Base-by-base conservation (phyloP, 2,113 vertebrate genomes). In the Silurus meridionalis region DNA sequence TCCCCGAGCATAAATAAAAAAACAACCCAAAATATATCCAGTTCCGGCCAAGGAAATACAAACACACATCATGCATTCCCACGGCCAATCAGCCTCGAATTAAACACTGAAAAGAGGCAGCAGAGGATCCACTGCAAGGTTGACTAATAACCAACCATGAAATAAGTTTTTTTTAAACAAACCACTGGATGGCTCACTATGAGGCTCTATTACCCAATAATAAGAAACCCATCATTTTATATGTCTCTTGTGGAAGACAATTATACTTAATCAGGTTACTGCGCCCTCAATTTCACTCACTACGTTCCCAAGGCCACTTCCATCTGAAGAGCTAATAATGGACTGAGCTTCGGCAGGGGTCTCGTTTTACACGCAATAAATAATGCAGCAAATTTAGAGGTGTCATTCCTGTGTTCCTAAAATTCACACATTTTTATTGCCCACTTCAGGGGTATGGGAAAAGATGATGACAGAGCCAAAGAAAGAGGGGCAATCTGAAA, bases 221-320 rank as follows among this genome's bases (percentile, higher is more conserved):
- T 82, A 88, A 86, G 86, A 80, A 90, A 57, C 67, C 80, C 83
- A 86, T 89, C 71, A 83, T 83, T 88, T 87, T 82, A 86, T 74
- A n/a, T 46, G 89, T 81, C n/a, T 92, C 91, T 92, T 71, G 25
- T 88, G 88, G 92, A 92, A 92, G 87, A 91, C 89, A 88, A 92
- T 93, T 91, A 77, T 88, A 88, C 66, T 88, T 90, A 83, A 92
- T 91, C 89, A 90, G 88, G 89, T 88, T 90, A 83, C 25, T 88
- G 58, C 10, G 64, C 87, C 83, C 87, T 83, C 84, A 88, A 90
- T 81, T 86, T 90, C 55, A 23, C 46, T 78, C 86, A 55, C 86
- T 14, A 46, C 8, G 55, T 83, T 89, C 86, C 87, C 81, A 81
- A 64, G 87, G 85, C 58, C 60, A 21, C 86, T 89, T 89, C 85